Percentiles rank a stretch among this genome's conserved stretches.
Conservation (phyloP, 2,797 vertebrate genomes). For the Amphiprion clarkii region DNA sequence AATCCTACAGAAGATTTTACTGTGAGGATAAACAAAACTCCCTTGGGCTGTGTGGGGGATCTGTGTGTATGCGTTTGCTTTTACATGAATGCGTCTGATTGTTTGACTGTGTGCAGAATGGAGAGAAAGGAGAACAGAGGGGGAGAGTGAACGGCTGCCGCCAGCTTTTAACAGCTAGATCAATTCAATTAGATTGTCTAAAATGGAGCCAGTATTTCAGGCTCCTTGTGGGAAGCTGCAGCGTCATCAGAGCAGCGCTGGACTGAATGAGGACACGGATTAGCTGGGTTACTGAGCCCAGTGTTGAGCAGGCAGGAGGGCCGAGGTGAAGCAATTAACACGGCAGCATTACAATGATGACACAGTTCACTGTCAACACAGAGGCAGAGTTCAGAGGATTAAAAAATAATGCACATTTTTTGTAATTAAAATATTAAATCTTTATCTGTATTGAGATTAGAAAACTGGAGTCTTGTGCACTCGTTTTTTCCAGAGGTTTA, state of each 20-base stretch:
- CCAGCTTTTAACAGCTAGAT: slow-evolving; percentile 68
- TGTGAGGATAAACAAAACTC: slow-evolving; percentile 66
- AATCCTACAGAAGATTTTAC: slow-evolving; percentile 54
- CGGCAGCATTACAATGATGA: slow-evolving; percentile 24
- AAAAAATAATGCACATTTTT: neutral
- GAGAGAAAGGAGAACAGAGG: slow-evolving; percentile 35
- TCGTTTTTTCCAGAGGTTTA: no score
- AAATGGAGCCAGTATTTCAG: slow-evolving; percentile 71
- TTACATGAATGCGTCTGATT: slow-evolving; percentile 67
- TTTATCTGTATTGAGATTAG: slow-evolving; percentile 7
- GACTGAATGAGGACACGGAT: slow-evolving; percentile 64
- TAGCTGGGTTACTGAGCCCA: slow-evolving; percentile 51
- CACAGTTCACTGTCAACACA: slow-evolving; percentile 2
- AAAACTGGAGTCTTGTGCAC: neutral
- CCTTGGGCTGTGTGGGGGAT: slow-evolving; percentile 38
- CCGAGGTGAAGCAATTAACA: slow-evolving; percentile 34
- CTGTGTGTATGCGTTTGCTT: slow-evolving; percentile 51
- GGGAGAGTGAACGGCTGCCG: slow-evolving; percentile 35
- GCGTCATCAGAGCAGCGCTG: slow-evolving; percentile 38
- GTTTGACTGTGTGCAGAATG: slow-evolving; percentile 52
- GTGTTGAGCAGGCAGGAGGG: slow-evolving; percentile 35
- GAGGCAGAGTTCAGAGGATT: slow-evolving; percentile 14
- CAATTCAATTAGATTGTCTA: slow-evolving; percentile 74
- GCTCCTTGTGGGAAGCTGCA: slow-evolving; percentile 61
- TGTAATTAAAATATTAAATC: slow-evolving; percentile 24